Percentiles rank a stretch among this genome's conserved stretches.
Conservation (phyloP, 2,888 invertebrate genomes). For the Odontocolon sp. region DNA sequence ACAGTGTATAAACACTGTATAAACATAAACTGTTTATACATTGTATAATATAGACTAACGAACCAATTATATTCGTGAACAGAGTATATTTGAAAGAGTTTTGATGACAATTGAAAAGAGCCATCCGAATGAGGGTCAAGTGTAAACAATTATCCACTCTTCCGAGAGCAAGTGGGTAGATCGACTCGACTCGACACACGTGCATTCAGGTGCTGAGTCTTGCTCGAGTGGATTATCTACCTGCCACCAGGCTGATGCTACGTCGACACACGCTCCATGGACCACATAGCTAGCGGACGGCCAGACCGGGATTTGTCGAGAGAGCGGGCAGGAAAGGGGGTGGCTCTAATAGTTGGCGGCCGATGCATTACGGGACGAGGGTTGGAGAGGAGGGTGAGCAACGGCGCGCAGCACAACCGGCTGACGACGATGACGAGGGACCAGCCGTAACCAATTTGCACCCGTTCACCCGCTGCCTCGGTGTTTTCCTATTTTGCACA, state of each 20-base stretch:
- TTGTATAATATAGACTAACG: no score
- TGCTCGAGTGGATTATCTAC: constrained; percentile 60
- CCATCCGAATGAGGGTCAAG: constrained; percentile 29
- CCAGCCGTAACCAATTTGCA: constrained; percentile 80
- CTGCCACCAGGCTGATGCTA: constrained; percentile 55
- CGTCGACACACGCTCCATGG: constrained; percentile 48
- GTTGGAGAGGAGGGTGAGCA: constrained; percentile 39
- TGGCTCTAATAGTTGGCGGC: constrained; percentile 76
- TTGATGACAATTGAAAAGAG: constrained; percentile 28
- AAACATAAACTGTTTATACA: no score
- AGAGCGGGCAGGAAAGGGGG: constrained; percentile 43
- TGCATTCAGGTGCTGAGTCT: constrained; percentile 56
- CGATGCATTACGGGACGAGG: constrained; percentile 69
- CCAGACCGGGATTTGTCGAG: constrained; percentile 56
- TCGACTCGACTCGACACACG: constrained; percentile 41
- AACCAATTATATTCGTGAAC: constrained; percentile 11
- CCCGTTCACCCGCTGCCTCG: constrained; percentile 72
- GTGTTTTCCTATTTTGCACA: constrained; percentile 53
- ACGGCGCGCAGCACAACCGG: constrained; percentile 51
- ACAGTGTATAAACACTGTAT: no score
- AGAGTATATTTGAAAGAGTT: neutral
- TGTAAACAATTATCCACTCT: constrained; percentile 55
- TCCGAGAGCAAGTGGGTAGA: constrained; percentile 40
- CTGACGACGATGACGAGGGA: constrained; percentile 66
- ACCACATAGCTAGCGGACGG: constrained; percentile 48